Base-by-base conservation (phyloP, 2,888 invertebrate genomes). In the Eledone cirrhosa region DNA sequence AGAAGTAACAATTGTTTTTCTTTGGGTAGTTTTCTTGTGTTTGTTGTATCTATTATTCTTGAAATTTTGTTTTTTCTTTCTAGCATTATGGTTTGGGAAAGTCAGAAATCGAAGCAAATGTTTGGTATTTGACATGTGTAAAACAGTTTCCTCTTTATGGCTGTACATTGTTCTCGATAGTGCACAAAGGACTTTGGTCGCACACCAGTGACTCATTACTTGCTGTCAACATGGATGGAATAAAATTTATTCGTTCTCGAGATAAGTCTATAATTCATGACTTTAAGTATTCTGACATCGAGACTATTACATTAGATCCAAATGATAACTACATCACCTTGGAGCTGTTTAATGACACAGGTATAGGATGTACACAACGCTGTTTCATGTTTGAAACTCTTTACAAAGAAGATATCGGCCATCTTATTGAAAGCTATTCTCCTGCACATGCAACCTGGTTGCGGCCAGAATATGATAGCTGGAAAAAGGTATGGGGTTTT, bases 141-240 rank as follows among this genome's bases (percentile, higher is more conserved):
- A 97, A 97, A 96, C 97, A 98, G 91, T 98, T 97, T 90, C 97
- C 97, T 0, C 92, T 98, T 0, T 96, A 96, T 84, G 96, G 96
- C 11, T 95, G 96, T 80, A 95, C 96, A 59, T 93, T 95, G 88
- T 96, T 95, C 92, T 94, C 94, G 19, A 97, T 97, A 81, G 95
- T 95, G 0, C 98, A 97, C 90, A 94, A 96, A 84, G 97, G 97
- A 22, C 96, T 97, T 88, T 97, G 97, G 96, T 95, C 95, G 8
- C 97, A 97, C 88, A 96, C 92, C 72, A 92, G 92, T 83, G 92
- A 91, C 80, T 89, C 93, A 41, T 93, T 97, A 7, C 92, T 98
- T 47, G 98, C 97, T 27, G 94, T 98, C 78, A 97, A 96, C 87
- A 94, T 95, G 82, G 97, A 97, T 85, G 97, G 97, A 81, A 93